These are phyloP conservation scores for Carposina sasakii DNA, from an alignment of 1,140 invertebrate genomes.

Conservation along the genomic window DNA sequence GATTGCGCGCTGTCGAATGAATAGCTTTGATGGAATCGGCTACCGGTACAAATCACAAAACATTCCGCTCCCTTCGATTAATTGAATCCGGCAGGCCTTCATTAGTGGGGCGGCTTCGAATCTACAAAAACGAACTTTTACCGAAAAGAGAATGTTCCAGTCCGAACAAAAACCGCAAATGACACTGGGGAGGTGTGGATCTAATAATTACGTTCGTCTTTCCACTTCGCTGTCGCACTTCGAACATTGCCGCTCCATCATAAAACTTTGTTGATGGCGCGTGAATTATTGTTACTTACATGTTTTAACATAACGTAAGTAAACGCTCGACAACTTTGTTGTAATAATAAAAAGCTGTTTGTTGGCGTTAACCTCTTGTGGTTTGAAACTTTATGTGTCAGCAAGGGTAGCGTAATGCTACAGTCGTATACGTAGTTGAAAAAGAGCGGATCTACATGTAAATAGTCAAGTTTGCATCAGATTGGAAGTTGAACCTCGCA, in stretches of 20 bases:
- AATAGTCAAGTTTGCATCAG: slow-evolving; percentile 44
- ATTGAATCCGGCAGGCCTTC: slow-evolving; percentile 65
- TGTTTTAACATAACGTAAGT: slow-evolving; percentile 48
- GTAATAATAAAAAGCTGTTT: too few species aligned
- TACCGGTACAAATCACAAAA: slow-evolving; percentile 55
- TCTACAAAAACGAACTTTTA: slow-evolving; percentile 56
- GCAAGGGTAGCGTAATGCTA: too few species aligned
- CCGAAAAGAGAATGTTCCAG: slow-evolving; percentile 39
- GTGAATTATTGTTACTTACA: slow-evolving; percentile 49
- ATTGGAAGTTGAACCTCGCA: slow-evolving; percentile 35
- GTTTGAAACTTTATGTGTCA: too few species aligned
- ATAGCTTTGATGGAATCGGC: slow-evolving; percentile 49
- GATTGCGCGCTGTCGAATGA: background rate
- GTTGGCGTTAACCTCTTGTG: too few species aligned
- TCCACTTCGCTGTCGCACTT: slow-evolving; percentile 45
- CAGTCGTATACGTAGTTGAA: too few species aligned
- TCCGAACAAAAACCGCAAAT: slow-evolving; percentile 60
- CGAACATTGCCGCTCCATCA: slow-evolving; percentile 36
- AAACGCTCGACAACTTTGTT: too few species aligned
- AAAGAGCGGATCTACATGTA: slow-evolving; percentile 19
- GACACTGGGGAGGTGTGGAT: slow-evolving; percentile 45
- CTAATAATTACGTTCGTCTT: slow-evolving; percentile 45
- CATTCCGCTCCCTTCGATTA: slow-evolving; percentile 60
- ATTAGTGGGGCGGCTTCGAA: slow-evolving; percentile 47
- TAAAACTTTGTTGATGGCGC: slow-evolving; percentile 41